Evolutionary conservation across 2,113 vertebrate species (phyloP), one percentile per base, ranked within the genome.

Genomic region (Aptenodytes patagonicus): DNA sequence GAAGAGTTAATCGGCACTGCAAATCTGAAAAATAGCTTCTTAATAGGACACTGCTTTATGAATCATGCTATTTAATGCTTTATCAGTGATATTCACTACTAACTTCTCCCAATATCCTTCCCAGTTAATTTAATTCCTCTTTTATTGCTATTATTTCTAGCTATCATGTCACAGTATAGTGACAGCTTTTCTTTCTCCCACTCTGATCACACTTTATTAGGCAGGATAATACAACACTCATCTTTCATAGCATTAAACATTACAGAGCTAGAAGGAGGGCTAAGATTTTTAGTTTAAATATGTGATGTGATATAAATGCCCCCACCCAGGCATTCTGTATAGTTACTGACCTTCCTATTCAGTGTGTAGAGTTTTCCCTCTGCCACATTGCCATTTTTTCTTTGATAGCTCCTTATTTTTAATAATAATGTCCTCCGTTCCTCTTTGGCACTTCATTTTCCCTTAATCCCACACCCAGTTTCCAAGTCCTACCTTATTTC

Each of bases 401-500:
- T 91, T 66, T 75, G 52, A 71, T 18, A 65, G 81, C 31, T 91
- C 46, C 54, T 93, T 84, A 44, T 73, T 96, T 94, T 89, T 70
- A 83, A n/a, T 36, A 83, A n/a, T 36, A 36, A 61, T 4, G n/a
- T 83, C 38, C 52, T 87, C 49, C 4, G 0, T 58, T 97, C 65
- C 73, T 95, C 66, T 88, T 93, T 60, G 58, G 42, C 73, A 66
- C 87, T 95, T 94, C 78, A 72, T 94, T 89, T 87, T 72, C 93
- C 95, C 87, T 94, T 71, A 89, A 84, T 72, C 96, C 97, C 94
- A 94, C 66, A 82, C 91, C 87, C 93, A 61, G 89, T 96, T 95
- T 94, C 81, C 81, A 93, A 88, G 91, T 95, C 96, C 87, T 97
- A 97, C 93, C 95, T 97, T 97, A 93, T 93, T 83, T 95, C 84